Evolutionary conservation across 2,797 vertebrate genomes (phyloP).

Genomic region (Menidia menidia): DNA sequence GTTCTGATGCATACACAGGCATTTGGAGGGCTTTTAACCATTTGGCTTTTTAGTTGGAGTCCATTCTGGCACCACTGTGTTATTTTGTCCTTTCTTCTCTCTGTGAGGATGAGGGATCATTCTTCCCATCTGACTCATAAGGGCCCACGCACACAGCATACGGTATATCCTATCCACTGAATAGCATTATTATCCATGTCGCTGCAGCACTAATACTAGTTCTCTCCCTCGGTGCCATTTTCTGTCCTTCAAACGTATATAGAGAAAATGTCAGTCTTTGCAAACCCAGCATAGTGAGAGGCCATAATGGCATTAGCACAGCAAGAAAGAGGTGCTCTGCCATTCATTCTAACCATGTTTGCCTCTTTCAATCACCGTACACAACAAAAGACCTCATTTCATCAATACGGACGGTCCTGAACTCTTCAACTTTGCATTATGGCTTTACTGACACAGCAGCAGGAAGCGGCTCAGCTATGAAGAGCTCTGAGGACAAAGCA

Average conservation of each 20-base stretch:
- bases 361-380: slow-evolving; percentile 72
- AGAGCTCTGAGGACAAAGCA: slow-evolving; percentile 61
- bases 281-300: slow-evolving; percentile 60
- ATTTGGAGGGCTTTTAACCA: slow-evolving; percentile 39
- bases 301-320: slow-evolving; percentile 78
- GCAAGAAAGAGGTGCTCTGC: slow-evolving; percentile 66
- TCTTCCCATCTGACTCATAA: slow-evolving; percentile 54
- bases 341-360: slow-evolving; percentile 78
- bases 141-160: slow-evolving; percentile 55
- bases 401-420: slow-evolving; percentile 79
- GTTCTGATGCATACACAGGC: slow-evolving; percentile 15
- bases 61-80: slow-evolving; percentile 47
- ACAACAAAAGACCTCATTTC: slow-evolving; percentile 71
- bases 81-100: slow-evolving; percentile 52
- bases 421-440: slow-evolving; percentile 81
- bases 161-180: slow-evolving; percentile 56
- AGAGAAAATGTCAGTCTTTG: slow-evolving; percentile 79
- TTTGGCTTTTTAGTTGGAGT: slow-evolving; percentile 33
- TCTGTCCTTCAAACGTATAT: slow-evolving; percentile 74
- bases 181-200: slow-evolving; percentile 70
- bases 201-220: slow-evolving; percentile 61
- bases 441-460: slow-evolving; percentile 67
- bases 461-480: slow-evolving; percentile 59
- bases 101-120: slow-evolving; percentile 47
- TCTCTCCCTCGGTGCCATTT: slow-evolving; percentile 73